Conservation (phyloP, 2,113 vertebrate species). For the Laterallus jamaicensis region DNA sequence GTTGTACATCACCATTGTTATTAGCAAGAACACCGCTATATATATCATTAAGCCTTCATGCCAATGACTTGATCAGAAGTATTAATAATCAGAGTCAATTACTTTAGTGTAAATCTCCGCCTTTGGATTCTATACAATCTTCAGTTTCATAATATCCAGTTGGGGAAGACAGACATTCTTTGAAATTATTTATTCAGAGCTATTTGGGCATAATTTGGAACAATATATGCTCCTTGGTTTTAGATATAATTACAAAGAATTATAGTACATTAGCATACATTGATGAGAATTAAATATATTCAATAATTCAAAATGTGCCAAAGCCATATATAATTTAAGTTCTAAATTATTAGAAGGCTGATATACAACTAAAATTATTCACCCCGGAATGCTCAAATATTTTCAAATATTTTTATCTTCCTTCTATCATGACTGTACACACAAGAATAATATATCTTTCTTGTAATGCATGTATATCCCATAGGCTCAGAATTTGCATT, state of each 20-base stretch:
- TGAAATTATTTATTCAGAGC: background rate
- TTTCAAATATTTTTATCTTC: background rate
- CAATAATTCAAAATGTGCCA: background rate
- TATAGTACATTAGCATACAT: background rate
- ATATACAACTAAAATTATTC: background rate
- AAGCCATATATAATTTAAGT: background rate
- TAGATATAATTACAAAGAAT: background rate
- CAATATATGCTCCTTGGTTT: background rate
- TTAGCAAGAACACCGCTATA: background rate
- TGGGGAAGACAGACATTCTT: accelerated
- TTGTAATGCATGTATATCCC: background rate
- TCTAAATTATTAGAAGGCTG: background rate
- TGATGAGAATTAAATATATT: background rate
- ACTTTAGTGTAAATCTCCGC: background rate
- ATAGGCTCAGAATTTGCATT: background rate
- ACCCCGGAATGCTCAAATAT: background rate
- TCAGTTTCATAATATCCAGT: background rate
- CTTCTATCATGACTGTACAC: background rate
- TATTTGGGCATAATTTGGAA: background rate
- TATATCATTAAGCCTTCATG: background rate
- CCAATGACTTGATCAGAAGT: background rate
- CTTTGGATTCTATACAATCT: background rate
- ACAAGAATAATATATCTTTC: background rate
- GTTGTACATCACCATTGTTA: background rate
- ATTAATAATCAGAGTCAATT: background rate